These are phyloP conservation scores for Allobates femoralis DNA, from an alignment of 2,797 vertebrate species.

Conservation along the genomic window DNA sequence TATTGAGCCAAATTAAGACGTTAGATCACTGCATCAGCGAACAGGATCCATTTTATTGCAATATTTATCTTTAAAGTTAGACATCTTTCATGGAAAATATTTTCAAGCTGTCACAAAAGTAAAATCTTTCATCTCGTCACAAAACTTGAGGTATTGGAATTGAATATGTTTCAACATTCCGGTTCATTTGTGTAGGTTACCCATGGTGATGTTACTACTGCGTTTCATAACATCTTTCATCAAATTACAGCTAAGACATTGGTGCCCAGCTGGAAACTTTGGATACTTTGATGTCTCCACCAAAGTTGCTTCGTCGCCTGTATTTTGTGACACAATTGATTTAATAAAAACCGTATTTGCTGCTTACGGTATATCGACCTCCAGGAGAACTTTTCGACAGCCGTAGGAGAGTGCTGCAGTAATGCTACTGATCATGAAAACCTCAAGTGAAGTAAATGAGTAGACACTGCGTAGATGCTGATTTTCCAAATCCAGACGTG, in stretches of 20 bases:
- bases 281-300: constrained; percentile 6
- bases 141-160: background rate
- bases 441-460: constrained; percentile 11
- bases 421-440: background rate
- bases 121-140: constrained; percentile 20
- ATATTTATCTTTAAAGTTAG: constrained; percentile 43
- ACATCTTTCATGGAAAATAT: background rate
- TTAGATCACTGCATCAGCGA: background rate
- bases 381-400: background rate
- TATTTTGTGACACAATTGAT: constrained; percentile 14
- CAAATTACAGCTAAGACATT: constrained; percentile 20
- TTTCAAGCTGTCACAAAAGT: constrained; percentile 10
- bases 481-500: background rate
- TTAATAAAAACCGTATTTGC: constrained; percentile 17
- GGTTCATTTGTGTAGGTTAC: constrained; percentile 24
- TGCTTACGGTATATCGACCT: background rate
- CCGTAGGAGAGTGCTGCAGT: background rate
- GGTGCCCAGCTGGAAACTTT: background rate
- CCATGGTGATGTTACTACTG: constrained; percentile 9
- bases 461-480: background rate
- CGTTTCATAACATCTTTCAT: background rate
- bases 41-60: background rate
- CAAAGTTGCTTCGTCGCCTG: constrained; percentile 4
- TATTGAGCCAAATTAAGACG: background rate
- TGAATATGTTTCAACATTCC: constrained; percentile 9